Conservation (phyloP, 2,888 invertebrate species). For the Parnassius apollo region DNA sequence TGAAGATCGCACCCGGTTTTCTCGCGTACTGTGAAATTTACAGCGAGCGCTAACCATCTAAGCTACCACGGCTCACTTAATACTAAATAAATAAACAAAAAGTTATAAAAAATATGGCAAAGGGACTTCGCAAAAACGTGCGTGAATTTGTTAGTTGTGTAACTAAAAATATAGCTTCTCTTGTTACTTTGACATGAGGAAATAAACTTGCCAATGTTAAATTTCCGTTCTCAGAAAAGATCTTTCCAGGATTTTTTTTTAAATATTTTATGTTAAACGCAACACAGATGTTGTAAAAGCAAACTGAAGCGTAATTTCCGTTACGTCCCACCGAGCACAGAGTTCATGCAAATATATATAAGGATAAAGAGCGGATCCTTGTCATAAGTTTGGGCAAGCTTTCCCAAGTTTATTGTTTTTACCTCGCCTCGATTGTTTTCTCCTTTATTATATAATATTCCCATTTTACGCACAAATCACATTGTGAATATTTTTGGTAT, state of each 20-base stretch:
- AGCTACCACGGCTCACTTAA: too few relatives aligned
- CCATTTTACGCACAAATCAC: neutral
- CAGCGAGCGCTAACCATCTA: too few relatives aligned
- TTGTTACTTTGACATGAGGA: too few relatives aligned
- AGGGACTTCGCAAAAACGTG: too few relatives aligned
- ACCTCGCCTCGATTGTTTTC: conserved; percentile 3
- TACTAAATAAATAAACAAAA: too few relatives aligned
- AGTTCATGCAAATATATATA: conserved; percentile 7
- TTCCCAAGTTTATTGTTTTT: conserved; percentile 4
- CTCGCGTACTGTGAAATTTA: too few relatives aligned
- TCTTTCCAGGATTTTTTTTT: neutral
- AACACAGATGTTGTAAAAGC: conserved; percentile 9
- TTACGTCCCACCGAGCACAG: conserved; percentile 1
- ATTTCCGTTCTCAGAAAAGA: too few relatives aligned
- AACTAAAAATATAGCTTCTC: too few relatives aligned
- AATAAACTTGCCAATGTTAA: too few relatives aligned
- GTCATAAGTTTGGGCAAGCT: conserved; percentile 1
- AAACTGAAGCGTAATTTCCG: conserved; percentile 4
- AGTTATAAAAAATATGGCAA: too few relatives aligned
- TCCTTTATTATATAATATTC: conserved; percentile 5
- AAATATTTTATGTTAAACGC: neutral
- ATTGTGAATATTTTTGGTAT: neutral
- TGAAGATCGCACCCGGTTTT: too few relatives aligned
- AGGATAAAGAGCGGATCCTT: conserved; percentile 3
- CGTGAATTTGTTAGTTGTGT: too few relatives aligned